Base-by-base conservation (phyloP, 2,113 vertebrate species). In the Ptilorrhoa leucosticta region DNA sequence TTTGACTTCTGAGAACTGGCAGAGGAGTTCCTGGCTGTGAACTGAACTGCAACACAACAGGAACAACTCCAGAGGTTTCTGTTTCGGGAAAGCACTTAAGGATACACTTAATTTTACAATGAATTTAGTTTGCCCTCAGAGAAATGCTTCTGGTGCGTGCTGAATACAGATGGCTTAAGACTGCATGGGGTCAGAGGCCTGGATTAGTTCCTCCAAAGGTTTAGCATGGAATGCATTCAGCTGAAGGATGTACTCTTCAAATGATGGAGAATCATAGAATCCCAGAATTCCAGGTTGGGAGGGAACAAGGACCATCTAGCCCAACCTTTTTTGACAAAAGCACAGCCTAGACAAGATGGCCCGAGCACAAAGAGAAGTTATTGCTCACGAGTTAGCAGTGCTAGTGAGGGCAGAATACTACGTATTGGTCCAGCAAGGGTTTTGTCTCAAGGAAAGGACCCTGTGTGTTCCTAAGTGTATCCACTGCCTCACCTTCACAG, bases 361-460 rank as follows among this genome's bases (percentile, higher is more conserved):
- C 35, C 35, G 33, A 70, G 35, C 22, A 61, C 37, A 23, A 16
- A 5, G 24, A 48, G 20, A 24, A 48, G 37, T 17, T 12, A 27
- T 26, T 60, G 33, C 31, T 76, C 56, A 40, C 1, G 26, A 60
- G 47, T 15, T 72, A 28, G 2, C 10, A 15, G 8, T 3, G 9
- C 4, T 13, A n/a, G 27, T 35, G 51, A 77, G n/a, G n/a, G n/a
- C n/a, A n/a, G 51, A 53, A 31, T 31, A 39, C 21, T 6, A 4
- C 0, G 0, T 10, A 17, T 3, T 56, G 51, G 33, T 15, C 30
- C 53, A 57, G 77, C 15, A 27, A 27, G 11, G 19, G 12, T 33
- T 87, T 66, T 57, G 28, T 75, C 69, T 44, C 61, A 58, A 68
- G 44, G 48, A 54, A 71, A 57, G 31, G 28, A 28, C 21, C 40